Evolutionary conservation across 2,888 invertebrate species (phyloP).

Genomic region (Auanema freiburgensis): DNA sequence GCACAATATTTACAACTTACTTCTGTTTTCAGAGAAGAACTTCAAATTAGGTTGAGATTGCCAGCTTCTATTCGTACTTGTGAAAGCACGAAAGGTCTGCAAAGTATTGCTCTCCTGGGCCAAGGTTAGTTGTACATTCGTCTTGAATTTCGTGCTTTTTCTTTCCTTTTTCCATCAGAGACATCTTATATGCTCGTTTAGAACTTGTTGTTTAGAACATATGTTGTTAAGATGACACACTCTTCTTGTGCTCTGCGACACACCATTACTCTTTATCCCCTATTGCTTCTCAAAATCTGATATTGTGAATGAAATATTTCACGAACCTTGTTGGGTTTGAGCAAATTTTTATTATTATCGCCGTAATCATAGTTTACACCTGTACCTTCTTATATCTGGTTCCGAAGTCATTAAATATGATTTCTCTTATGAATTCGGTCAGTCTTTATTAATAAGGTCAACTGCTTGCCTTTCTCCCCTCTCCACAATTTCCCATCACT

Average conservation of each 20-base stretch:
- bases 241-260: too few relatives aligned
- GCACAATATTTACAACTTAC: not conserved
- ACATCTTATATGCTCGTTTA: too few relatives aligned
- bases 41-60: constrained; percentile 84
- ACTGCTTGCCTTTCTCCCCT: constrained; percentile 7
- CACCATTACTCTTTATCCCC: not conserved
- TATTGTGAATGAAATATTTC: constrained; percentile 11
- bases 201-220: too few relatives aligned
- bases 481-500: not conserved
- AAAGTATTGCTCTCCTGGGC: constrained; percentile 84
- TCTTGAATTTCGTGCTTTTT: not conserved
- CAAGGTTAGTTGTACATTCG: constrained; percentile 65
- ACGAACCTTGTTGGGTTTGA: constrained; percentile 20
- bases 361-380: constrained; percentile 4
- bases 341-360: constrained; percentile 16
- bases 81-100: constrained; percentile 84
- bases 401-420: constrained; percentile 13
- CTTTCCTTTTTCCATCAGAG: constrained; percentile 1
- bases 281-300: constrained; percentile 18
- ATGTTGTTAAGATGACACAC: too few relatives aligned
- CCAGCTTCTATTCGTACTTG: constrained; percentile 84
- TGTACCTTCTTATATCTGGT: constrained; percentile 6
- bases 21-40: constrained; percentile 77
- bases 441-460: not conserved
- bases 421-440: not conserved